Evolutionary conservation across 2,113 vertebrate genomes (phyloP), one percentile per base, ranked within the genome.

Genomic region (Equus przewalskii): DNA sequence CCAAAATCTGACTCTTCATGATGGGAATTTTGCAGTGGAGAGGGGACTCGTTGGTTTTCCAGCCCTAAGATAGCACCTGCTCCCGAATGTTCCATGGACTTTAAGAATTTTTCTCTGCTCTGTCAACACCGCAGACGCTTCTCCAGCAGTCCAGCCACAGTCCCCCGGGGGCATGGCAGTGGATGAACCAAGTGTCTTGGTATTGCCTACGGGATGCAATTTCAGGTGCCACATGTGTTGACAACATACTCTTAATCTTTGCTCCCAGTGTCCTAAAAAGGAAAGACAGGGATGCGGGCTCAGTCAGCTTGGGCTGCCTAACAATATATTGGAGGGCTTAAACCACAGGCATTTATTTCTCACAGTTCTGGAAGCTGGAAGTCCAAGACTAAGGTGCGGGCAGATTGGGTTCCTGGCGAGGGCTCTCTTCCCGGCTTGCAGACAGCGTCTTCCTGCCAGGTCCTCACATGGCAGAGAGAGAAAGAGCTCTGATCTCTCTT

Each of bases 91-190:
- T 46, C 65, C 78, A 84, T 0, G 3, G 8, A 36, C 18, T 10
- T 19, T 26, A 81, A 80, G 65, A 28, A 0, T 54, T 62, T 49
- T 56, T 60, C 33, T 28, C 64, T 72, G 22, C 24, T 28, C 30
- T 22, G 15, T 62, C n/a, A 44, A 0, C 36, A 70, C 3, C 24
- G 51, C 12, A 13, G 30, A 5, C 56, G 19, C 15, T 49, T 49
- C 21, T n/a, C 58, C 22, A 24, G 14, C 6, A 13, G 7, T 33
- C 16, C 2, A 44, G 46, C n/a, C 65, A 65, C 19, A 13, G 46
- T 8, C 26, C 18, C 33, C 19, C 21, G 24, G 1, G 51, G 64
- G 6, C 8, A 0, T 0, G 24, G 15, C 15, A 24, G 10, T 16
- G 10, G 49, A 22, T 1, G 22, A 69, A 28, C 19, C 28, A 7